phyloP scores from a whole-genome alignment of 2,113 vertebrate genomes.

The Pluvianellus socialis region DNA sequence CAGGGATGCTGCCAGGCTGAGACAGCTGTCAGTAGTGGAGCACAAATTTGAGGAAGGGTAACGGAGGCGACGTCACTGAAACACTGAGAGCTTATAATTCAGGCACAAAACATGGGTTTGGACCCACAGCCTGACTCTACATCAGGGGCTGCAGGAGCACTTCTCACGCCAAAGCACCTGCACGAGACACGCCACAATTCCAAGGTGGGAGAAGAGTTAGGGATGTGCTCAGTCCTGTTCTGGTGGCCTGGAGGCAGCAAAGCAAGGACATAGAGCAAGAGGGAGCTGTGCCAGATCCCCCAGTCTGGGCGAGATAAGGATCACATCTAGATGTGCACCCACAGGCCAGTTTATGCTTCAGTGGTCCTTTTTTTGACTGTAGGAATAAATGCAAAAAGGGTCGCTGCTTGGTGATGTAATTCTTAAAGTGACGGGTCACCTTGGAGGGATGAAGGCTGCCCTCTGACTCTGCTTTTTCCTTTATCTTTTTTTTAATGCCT shows the following conservation, averaged over 20 bases:
- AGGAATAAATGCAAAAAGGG: background rate
- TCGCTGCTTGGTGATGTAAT: background rate
- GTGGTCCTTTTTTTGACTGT: background rate
- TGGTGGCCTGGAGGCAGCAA: background rate
- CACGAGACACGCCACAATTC: fast-evolving
- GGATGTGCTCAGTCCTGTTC: fast-evolving
- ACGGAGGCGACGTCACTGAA: background rate
- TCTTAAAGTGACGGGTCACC: fast-evolving
- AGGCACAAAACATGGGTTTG: fast-evolving
- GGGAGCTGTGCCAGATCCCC: background rate
- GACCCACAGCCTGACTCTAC: background rate
- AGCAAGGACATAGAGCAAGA: background rate
- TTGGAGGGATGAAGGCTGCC: background rate
- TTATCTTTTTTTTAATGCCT: background rate
- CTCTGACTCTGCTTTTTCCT: background rate
- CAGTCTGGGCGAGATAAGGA: background rate
- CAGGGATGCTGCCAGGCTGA: background rate
- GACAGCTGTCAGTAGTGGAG: background rate
- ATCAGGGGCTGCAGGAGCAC: background rate
- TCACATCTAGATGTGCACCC: background rate
- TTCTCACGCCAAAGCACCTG: background rate
- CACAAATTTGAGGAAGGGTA: background rate
- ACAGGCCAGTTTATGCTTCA: background rate
- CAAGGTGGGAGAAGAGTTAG: background rate
- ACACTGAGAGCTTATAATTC: fast-evolving